phyloP scores from a whole-genome alignment of 2,888 invertebrate genomes.

The Pyrrhia umbra region DNA sequence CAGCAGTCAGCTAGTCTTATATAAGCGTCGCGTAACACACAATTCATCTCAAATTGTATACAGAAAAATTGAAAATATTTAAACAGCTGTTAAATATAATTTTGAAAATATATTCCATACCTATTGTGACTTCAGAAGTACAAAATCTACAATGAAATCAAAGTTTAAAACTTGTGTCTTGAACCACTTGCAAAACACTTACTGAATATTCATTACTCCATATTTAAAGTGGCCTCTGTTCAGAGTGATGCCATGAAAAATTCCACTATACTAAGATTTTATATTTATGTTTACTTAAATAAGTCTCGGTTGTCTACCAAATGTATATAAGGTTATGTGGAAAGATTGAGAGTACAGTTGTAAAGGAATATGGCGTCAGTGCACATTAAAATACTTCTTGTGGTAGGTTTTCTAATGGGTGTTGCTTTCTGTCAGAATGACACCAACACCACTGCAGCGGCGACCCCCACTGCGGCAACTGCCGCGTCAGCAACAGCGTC shows the following conservation, averaged over 20 bases:
- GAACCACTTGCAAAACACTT: conserved; percentile 14
- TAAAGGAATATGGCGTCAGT: conserved; percentile 61
- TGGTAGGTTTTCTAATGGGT: conserved; percentile 59
- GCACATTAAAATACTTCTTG: conserved; percentile 58
- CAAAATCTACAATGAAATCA: not conserved
- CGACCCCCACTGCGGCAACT: conserved; percentile 4
- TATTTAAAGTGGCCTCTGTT: conserved; percentile 51
- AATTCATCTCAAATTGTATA: too few relatives aligned
- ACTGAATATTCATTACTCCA: conserved; percentile 66
- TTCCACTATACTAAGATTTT: conserved; percentile 47
- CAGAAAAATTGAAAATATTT: too few relatives aligned
- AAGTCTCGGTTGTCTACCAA: conserved; percentile 50
- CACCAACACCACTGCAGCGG: conserved; percentile 29
- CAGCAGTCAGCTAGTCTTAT: too few relatives aligned
- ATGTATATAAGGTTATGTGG: conserved; percentile 60
- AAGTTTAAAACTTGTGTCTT: conserved; percentile 17
- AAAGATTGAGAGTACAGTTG: conserved; percentile 44
- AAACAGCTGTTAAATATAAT: too few relatives aligned
- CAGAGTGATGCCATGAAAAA: conserved; percentile 57
- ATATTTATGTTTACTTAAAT: conserved; percentile 25
- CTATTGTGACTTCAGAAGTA: not conserved
- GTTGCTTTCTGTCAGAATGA: conserved; percentile 60
- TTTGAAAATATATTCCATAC: too few relatives aligned
- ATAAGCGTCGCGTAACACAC: too few relatives aligned
- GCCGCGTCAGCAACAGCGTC: not conserved